Evolutionary conservation across 1,140 invertebrate genomes (phyloP).

Genomic region (Brachionus plicatilis): DNA sequence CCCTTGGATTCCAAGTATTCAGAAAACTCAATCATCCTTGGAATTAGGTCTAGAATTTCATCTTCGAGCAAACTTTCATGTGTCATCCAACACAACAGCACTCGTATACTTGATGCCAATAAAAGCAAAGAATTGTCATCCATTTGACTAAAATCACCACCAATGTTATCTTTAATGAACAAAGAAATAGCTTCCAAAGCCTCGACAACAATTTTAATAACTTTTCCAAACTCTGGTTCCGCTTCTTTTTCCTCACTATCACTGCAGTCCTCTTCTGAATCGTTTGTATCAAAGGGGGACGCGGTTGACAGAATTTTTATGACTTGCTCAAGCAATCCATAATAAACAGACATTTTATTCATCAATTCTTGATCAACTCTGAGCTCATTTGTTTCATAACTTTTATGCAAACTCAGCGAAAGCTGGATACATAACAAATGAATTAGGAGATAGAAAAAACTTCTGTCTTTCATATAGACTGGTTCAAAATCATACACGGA

Average conservation of each 20-base stretch:
- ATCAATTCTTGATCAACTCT: background rate
- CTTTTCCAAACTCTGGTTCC: constrained; percentile 26
- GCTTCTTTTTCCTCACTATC: background rate
- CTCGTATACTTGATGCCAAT: background rate
- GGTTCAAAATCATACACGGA: constrained; percentile 22
- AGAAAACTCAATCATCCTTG: background rate
- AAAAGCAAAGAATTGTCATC: background rate
- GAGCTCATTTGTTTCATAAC: background rate
- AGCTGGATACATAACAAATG: constrained; percentile 31
- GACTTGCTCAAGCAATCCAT: constrained; percentile 1
- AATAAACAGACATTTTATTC: constrained; percentile 22
- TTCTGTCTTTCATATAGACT: constrained; percentile 19
- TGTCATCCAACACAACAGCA: constrained; percentile 7
- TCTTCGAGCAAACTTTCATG: constrained; percentile 37
- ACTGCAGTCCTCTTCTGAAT: background rate
- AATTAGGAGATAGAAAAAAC: constrained; percentile 25
- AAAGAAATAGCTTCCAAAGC: background rate
- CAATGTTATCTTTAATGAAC: constrained; percentile 21
- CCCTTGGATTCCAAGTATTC: background rate
- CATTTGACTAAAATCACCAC: background rate
- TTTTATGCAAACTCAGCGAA: background rate
- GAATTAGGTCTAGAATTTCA: background rate
- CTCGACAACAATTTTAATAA: constrained; percentile 29
- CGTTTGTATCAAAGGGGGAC: background rate
- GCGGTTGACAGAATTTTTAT: constrained; percentile 28